A percentile compares a stretch with the other conserved stretches of the same genome.
These are phyloP conservation scores for Teleogryllus oceanicus DNA, from an alignment of 2,888 invertebrate species.

Conservation along the genomic window DNA sequence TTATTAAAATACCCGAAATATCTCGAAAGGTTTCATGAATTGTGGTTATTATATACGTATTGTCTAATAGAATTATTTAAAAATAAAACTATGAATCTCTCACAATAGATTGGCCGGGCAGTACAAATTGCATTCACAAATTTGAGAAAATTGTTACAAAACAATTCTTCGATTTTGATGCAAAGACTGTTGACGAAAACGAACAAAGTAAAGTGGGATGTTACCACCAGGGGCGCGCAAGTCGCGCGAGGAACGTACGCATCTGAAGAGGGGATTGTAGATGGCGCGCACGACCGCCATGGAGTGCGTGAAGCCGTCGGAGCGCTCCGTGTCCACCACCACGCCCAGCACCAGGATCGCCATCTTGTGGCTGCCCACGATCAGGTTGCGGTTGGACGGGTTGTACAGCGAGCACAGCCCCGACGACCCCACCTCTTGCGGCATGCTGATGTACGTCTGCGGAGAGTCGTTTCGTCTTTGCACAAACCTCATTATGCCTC, in stretches of 20 bases:
- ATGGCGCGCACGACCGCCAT: constrained; percentile 67
- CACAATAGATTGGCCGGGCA: too few relatives aligned
- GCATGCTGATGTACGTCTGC: constrained; percentile 64
- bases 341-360: constrained; percentile 62
- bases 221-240: neutral
- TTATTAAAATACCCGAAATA: too few relatives aligned
- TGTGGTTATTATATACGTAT: too few relatives aligned
- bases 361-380: constrained; percentile 64
- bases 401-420: constrained; percentile 58
- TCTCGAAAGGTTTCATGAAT: too few relatives aligned
- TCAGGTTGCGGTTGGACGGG: constrained; percentile 59
- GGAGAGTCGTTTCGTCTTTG: too few relatives aligned
- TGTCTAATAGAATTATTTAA: too few relatives aligned
- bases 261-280: constrained; percentile 71
- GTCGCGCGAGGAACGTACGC: constrained; percentile 43
- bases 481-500: too few relatives aligned
- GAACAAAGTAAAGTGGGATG: neutral
- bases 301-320: constrained; percentile 69
- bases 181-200: too few relatives aligned
- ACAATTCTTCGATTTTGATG: too few relatives aligned
- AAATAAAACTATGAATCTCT: too few relatives aligned
- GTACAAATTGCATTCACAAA: too few relatives aligned
- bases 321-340: constrained; percentile 57
- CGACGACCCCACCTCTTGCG: constrained; percentile 58
- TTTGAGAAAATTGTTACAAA: too few relatives aligned